Evolutionary conservation across 2,113 vertebrate genomes (phyloP), one percentile per base, ranked within the genome.

Genomic region (Sylvilagus bachmani): DNA sequence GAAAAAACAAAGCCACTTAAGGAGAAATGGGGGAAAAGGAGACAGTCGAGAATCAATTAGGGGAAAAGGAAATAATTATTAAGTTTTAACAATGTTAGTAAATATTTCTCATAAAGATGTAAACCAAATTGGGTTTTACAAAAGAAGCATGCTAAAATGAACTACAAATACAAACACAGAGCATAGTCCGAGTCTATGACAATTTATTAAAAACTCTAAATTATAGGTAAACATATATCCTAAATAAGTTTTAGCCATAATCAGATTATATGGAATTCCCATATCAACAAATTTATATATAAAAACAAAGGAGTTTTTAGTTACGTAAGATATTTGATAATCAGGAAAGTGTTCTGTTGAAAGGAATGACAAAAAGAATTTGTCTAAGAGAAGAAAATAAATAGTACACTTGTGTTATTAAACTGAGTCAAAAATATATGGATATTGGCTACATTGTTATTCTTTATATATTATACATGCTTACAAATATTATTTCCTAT

Each of bases 341-440:
- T 44, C 66, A 67, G 25, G 19, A 86, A 77, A 96, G 4, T 25
- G 55, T 90, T 91, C 70, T 91, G 64, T 66, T 70, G 21, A 70
- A 64, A 53, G 61, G 25, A 91, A 92, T 78, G 17, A 67, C 16
- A 95, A 24, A 89, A 96, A 80, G 2, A 87, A 44, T 94, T 75
- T 90, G 70, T 33, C 67, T 87, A 93, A 88, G 12, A 96, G 21
- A 88, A 95, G 77, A 94, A 92, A 96, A 88, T 81, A 96, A 79
- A 21, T 89, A 51, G 78, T 85, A 86, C 3, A 87, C 70, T 16
- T 55, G 3, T 64, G 49, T 83, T 86, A 78, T 89, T 79, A 93
- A 95, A 81, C 55, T n/a, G 7, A 31, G n/a, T 77, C 6, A 36
- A 93, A 95, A 2, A 13, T 21, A 44, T 78, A 19, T 16, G 70